A percentile compares a stretch with the other conserved stretches of the same genome.
Evolutionary conservation across 2,113 vertebrate species (phyloP).

Genomic region (Chaetodon trifascialis): DNA sequence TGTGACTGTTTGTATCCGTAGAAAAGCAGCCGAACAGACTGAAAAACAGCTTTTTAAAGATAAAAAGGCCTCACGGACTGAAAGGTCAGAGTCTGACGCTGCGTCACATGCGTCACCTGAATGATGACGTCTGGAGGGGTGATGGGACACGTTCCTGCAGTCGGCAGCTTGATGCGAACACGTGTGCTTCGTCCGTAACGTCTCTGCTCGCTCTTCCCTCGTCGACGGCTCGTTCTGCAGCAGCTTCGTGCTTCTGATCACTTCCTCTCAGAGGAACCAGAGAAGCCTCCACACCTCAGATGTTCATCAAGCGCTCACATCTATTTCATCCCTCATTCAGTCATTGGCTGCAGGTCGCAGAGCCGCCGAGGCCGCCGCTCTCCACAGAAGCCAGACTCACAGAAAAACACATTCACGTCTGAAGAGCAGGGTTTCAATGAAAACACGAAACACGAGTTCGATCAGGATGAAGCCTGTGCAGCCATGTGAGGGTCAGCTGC

Average conservation of each 20-base stretch:
- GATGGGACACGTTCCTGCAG: neutral
- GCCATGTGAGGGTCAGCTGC: neutral
- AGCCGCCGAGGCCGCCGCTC: neutral
- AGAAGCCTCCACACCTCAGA: neutral
- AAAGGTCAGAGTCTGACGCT: neutral
- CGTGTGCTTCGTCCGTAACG: neutral
- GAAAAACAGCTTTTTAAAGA: too few species aligned
- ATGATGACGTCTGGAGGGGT: neutral
- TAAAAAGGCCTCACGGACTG: neutral
- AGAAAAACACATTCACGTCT: neutral
- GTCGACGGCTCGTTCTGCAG: too few species aligned
- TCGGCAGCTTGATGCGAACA: too few species aligned
- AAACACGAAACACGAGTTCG: neutral
- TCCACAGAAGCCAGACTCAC: slow-evolving; percentile 34
- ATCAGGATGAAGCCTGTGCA: neutral
- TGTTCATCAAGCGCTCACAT: slow-evolving; percentile 4
- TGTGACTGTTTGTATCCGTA: neutral
- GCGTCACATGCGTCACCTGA: neutral
- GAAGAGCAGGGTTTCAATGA: neutral
- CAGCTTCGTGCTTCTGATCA: neutral
- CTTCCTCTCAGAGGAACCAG: neutral
- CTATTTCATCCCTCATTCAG: slow-evolving; percentile 32
- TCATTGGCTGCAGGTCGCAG: neutral
- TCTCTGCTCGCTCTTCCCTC: neutral
- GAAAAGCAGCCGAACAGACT: neutral